These are phyloP conservation scores for Brachyalestes nurse DNA, from an alignment of 2,797 vertebrate genomes.

Conservation along the genomic window DNA sequence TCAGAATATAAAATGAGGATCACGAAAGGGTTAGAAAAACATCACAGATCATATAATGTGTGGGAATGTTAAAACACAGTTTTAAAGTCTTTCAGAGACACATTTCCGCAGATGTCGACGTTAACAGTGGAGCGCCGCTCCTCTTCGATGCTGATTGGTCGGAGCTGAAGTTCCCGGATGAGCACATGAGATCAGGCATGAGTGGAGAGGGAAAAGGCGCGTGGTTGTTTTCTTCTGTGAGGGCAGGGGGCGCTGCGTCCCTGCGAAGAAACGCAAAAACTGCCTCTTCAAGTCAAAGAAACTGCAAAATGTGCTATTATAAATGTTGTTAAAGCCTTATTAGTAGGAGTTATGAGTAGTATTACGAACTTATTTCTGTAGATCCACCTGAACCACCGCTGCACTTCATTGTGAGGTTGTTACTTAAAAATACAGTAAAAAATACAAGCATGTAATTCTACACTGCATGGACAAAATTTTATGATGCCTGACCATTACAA, in stretches of 20 bases:
- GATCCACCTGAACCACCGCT: too few species aligned
- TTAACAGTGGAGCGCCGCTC: background rate
- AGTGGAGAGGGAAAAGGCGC: conserved; percentile 2
- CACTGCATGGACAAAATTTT: too few species aligned
- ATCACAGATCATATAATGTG: too few species aligned
- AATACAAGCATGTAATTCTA: too few species aligned
- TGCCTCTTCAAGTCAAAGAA: too few species aligned
- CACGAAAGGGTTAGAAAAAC: background rate
- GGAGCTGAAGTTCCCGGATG: conserved; percentile 67
- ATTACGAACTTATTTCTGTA: too few species aligned
- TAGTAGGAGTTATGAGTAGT: too few species aligned
- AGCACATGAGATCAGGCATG: conserved; percentile 68
- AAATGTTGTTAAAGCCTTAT: too few species aligned
- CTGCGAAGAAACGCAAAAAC: background rate
- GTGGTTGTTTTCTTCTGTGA: background rate
- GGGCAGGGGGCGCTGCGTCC: conserved; percentile 6
- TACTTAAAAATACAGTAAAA: too few species aligned
- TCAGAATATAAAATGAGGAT: background rate
- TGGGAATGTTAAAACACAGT: background rate
- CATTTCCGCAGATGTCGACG: background rate
- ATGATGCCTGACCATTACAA: too few species aligned
- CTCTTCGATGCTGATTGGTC: conserved; percentile 30
- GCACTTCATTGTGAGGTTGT: too few species aligned
- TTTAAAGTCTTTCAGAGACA: fast-evolving
- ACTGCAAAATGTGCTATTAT: too few species aligned